phyloP scores from a whole-genome alignment of 2,113 vertebrate genomes.

The Gobiocypris rarus region DNA sequence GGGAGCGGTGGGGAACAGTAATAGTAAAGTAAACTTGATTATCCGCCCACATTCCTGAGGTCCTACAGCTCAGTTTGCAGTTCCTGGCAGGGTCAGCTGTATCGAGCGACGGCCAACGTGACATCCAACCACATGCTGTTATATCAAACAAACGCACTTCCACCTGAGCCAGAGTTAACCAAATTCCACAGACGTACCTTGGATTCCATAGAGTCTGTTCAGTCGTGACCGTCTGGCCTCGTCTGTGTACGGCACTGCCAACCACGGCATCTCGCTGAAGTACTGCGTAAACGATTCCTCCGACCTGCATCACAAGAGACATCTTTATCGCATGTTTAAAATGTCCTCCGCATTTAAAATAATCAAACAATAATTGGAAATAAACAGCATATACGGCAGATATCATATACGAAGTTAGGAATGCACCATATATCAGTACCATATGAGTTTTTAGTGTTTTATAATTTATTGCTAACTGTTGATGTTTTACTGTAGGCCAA shows the following conservation, averaged over 20 bases:
- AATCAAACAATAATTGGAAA: background rate
- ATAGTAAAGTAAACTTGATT: constrained; percentile 64
- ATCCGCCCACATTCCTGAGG: constrained; percentile 65
- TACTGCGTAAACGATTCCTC: constrained; percentile 99
- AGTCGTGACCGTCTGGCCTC: constrained; percentile 92
- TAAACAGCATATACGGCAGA: background rate
- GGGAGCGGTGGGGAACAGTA: constrained; percentile 3
- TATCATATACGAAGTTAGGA: background rate
- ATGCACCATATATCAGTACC: background rate
- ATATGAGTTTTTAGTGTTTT: background rate
- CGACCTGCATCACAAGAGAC: constrained; percentile 76
- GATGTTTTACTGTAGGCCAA: background rate
- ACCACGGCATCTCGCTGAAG: constrained; percentile 99
- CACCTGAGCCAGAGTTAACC: background rate
- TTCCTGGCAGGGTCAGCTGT: constrained; percentile 27
- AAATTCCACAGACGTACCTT: constrained; percentile 78
- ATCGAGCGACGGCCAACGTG: constrained; percentile 22
- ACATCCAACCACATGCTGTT: constrained; percentile 38
- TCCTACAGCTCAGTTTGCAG: constrained; percentile 47
- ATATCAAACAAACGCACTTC: constrained; percentile 31
- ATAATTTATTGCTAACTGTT: background rate
- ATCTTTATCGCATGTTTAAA: background rate
- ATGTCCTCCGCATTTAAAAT: background rate
- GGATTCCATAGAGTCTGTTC: constrained; percentile 95
- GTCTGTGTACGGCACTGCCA: constrained; percentile 90